Conservation (phyloP, 2,113 vertebrate genomes). For the Fulica atra region DNA sequence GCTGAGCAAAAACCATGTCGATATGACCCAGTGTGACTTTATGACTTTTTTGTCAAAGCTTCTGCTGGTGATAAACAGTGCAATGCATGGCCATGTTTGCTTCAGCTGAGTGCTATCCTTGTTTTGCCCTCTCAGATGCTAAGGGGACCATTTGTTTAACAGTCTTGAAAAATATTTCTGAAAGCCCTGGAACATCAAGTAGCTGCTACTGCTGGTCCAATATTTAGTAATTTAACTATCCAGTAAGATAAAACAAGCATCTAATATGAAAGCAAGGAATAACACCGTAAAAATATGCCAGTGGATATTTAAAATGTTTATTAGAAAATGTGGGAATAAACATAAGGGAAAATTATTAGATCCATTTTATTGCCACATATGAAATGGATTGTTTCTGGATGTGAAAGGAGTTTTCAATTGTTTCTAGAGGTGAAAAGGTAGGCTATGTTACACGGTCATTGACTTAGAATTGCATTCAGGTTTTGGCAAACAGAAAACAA, state of each 20-base stretch:
- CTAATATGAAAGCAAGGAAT: neutral
- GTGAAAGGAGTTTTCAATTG: neutral
- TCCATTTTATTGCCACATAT: neutral
- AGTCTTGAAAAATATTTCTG: neutral
- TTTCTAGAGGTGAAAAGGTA: neutral
- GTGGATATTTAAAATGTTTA: neutral
- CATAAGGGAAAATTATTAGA: neutral
- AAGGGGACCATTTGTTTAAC: neutral
- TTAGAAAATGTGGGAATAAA: neutral
- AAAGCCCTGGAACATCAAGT: neutral
- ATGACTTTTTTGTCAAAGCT: neutral
- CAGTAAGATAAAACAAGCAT: neutral
- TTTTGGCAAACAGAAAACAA: neutral
- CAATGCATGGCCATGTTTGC: neutral
- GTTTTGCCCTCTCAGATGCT: neutral
- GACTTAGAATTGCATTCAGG: neutral
- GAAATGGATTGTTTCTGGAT: neutral
- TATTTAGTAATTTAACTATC: neutral
- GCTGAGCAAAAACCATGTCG: accelerated
- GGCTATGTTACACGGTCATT: neutral
- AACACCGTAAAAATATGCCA: neutral
- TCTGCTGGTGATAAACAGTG: neutral
- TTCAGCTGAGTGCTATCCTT: neutral
- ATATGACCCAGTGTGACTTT: neutral
- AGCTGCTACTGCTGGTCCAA: neutral